These are phyloP conservation scores for Zeus faber DNA, from an alignment of 2,113 vertebrate species.

Conservation along the genomic window DNA sequence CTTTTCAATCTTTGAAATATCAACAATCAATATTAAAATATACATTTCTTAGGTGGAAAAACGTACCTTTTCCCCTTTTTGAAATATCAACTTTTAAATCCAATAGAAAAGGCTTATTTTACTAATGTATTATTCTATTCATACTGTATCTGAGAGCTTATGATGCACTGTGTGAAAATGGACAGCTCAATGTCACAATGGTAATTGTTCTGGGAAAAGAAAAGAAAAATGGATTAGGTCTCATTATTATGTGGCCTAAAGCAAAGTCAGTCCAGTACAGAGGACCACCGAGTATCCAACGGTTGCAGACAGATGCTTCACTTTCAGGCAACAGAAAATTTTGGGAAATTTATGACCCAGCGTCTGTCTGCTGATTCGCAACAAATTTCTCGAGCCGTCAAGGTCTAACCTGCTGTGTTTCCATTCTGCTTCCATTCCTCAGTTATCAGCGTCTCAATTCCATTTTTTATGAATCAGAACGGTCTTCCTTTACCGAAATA, in stretches of 20 bases:
- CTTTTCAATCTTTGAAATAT: too few species aligned
- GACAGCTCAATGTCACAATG: too few species aligned
- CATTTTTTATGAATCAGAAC: conserved; percentile 34
- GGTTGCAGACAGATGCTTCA: conserved; percentile 54
- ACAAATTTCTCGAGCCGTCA: conserved; percentile 1
- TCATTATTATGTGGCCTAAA: conserved; percentile 65
- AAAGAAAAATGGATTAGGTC: conserved; percentile 14
- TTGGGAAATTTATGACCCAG: conserved; percentile 23
- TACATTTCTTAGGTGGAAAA: too few species aligned
- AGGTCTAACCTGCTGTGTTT: neutral
- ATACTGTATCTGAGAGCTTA: too few species aligned
- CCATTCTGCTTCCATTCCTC: neutral
- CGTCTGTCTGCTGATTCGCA: conserved; percentile 27
- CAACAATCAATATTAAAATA: too few species aligned
- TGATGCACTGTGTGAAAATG: too few species aligned
- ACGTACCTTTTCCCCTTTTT: too few species aligned
- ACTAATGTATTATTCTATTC: too few species aligned
- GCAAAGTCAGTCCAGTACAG: conserved; percentile 35
- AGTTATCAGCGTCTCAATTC: conserved; percentile 24
- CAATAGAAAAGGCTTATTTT: too few species aligned
- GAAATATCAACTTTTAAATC: too few species aligned
- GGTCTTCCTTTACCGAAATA: conserved; percentile 38
- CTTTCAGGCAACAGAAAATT: conserved; percentile 40
- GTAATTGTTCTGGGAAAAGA: neutral
- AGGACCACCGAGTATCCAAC: conserved; percentile 49